Conservation (phyloP, 1,140 invertebrate species). For the Pissodes strobi region DNA sequence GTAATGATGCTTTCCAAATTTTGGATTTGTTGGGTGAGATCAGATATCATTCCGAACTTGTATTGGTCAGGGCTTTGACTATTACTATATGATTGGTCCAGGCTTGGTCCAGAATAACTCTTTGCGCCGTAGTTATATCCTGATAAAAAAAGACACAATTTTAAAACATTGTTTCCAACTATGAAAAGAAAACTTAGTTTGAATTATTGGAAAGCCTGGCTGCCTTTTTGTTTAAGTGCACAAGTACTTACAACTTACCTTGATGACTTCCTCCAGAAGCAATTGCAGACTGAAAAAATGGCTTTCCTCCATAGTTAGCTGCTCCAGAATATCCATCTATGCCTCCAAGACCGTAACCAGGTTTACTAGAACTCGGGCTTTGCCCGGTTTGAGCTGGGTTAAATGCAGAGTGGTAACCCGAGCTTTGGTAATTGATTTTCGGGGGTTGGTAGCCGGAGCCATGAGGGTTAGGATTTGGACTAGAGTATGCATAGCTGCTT, state of each 20-base stretch:
- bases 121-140: constrained; percentile 13
- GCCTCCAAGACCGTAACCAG: background rate
- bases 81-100: constrained; percentile 33
- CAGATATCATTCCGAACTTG: constrained; percentile 22
- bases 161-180: background rate
- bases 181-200: background rate
- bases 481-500: too few relatives aligned
- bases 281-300: constrained; percentile 12
- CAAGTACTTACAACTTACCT: background rate
- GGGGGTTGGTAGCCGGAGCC: too few relatives aligned
- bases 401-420: too few relatives aligned
- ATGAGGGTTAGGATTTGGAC: too few relatives aligned
- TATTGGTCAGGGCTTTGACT: constrained; percentile 16
- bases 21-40: constrained; percentile 45
- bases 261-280: background rate
- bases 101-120: constrained; percentile 20
- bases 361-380: too few relatives aligned
- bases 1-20: constrained; percentile 44
- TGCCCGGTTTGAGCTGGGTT: too few relatives aligned
- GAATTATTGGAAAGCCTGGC: background rate
- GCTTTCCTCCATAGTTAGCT: background rate
- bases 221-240: background rate
- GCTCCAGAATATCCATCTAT: background rate
- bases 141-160: background rate
- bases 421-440: too few relatives aligned